Percentiles rank a stretch among this genome's conserved stretches.
Conservation (phyloP, 2,888 invertebrate species). For the Eudasyphora cyanicolor region DNA sequence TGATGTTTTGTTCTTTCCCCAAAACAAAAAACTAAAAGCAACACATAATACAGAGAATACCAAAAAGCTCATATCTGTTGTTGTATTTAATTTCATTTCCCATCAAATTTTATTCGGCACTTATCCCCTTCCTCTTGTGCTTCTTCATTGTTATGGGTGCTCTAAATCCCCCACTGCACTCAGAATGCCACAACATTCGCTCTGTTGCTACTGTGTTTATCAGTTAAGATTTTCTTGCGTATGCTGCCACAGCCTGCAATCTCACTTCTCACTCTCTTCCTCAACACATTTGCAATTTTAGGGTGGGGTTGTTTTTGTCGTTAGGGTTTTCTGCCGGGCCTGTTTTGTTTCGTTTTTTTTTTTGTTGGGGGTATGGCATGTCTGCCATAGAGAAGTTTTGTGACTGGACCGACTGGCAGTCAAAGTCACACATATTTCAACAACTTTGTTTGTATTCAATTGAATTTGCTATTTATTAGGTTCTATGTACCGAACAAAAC, state of each 20-base stretch:
- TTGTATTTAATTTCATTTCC: conserved; percentile 12
- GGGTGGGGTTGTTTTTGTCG: conserved; percentile 22
- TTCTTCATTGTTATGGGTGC: too few relatives aligned
- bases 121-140: not conserved
- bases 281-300: not conserved
- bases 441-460: not conserved
- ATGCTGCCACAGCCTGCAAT: not conserved
- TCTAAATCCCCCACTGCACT: too few relatives aligned
- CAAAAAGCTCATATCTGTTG: not conserved
- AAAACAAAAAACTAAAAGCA: not conserved
- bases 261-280: not conserved
- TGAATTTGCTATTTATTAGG: conserved; percentile 19
- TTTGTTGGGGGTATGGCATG: not conserved
- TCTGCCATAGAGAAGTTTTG: not conserved
- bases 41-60: not conserved
- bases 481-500: not conserved
- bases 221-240: not conserved
- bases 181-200: not conserved
- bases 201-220: not conserved
- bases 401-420: not conserved
- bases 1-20: not conserved
- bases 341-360: not conserved
- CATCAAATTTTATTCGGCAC: not conserved
- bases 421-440: not conserved
- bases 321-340: too few relatives aligned